Evolutionary conservation across 1,140 invertebrate genomes (phyloP).

Genomic region (Drosophila melanica): DNA sequence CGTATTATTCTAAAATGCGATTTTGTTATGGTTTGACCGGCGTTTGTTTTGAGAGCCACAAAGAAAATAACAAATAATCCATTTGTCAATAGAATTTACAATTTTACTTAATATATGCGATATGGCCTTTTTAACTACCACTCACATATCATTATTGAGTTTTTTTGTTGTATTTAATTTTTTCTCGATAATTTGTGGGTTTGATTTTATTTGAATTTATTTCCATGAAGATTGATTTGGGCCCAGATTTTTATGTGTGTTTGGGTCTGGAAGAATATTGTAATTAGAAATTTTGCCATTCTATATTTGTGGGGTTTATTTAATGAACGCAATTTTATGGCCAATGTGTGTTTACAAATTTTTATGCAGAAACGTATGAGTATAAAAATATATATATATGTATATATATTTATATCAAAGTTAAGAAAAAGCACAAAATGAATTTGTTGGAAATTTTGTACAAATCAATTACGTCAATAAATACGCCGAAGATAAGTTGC

Average conservation of each 20-base stretch:
- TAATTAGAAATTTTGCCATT: constrained; percentile 64
- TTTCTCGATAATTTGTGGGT: neutral
- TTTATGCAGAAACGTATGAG: neutral
- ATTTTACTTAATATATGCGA: constrained; percentile 18
- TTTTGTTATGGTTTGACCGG: constrained; percentile 44
- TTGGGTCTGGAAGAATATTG: constrained; percentile 25
- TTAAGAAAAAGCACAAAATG: constrained; percentile 55
- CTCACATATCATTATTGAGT: constrained; percentile 32
- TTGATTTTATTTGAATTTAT: constrained; percentile 32
- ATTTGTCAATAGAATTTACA: constrained; percentile 74
- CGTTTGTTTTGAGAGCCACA: constrained; percentile 5
- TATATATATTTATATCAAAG: constrained; percentile 49
- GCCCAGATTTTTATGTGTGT: neutral
- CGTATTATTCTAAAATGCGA: constrained; percentile 49
- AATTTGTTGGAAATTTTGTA: constrained; percentile 43
- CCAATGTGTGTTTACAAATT: constrained; percentile 67
- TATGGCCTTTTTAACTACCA: constrained; percentile 24
- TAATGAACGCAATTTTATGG: constrained; percentile 50
- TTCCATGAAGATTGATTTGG: constrained; percentile 47
- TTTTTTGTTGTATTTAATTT: constrained; percentile 10
- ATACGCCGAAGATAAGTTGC: constrained; percentile 48
- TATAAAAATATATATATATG: constrained; percentile 14
- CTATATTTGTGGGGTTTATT: constrained; percentile 38
- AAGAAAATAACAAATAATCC: constrained; percentile 55
- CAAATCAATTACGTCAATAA: constrained; percentile 80